These are phyloP conservation scores for Muscicapa adusta DNA, from an alignment of 2,113 vertebrate species.

Conservation along the genomic window DNA sequence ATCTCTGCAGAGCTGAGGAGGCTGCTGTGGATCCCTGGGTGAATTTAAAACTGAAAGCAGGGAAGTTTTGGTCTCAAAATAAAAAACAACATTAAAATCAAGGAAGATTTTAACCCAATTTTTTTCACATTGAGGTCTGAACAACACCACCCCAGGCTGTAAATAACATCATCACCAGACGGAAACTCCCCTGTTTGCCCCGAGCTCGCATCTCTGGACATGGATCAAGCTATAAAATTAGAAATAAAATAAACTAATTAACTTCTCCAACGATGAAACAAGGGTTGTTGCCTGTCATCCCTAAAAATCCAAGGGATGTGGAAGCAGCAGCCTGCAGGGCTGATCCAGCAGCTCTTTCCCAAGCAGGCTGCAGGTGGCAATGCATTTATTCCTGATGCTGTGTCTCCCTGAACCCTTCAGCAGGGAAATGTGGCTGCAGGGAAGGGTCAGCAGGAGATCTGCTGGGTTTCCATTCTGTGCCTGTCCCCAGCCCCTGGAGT, in stretches of 20 bases:
- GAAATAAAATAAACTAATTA: neutral
- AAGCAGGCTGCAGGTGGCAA: constrained; percentile 56
- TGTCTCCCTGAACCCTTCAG: neutral
- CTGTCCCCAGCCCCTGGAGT: neutral
- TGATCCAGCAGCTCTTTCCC: constrained; percentile 11
- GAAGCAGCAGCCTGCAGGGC: neutral
- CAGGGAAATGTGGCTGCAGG: neutral
- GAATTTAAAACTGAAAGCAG: neutral
- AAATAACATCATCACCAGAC: neutral
- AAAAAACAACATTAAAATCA: neutral
- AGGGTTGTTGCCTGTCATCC: fast-evolving
- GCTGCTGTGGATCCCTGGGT: neutral
- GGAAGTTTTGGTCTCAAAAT: neutral
- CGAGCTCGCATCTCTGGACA: fast-evolving
- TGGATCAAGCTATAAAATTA: neutral
- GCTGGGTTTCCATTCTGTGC: neutral
- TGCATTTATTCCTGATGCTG: neutral
- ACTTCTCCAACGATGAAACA: fast-evolving
- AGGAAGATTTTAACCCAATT: neutral
- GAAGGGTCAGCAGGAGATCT: neutral
- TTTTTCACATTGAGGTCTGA: neutral
- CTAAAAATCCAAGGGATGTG: fast-evolving
- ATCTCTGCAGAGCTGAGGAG: neutral
- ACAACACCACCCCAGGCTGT: too few species aligned
- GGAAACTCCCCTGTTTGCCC: neutral